These are phyloP conservation scores for Macrochelys suwanniensis DNA, from an alignment of 2,797 vertebrate species.

Conservation along the genomic window DNA sequence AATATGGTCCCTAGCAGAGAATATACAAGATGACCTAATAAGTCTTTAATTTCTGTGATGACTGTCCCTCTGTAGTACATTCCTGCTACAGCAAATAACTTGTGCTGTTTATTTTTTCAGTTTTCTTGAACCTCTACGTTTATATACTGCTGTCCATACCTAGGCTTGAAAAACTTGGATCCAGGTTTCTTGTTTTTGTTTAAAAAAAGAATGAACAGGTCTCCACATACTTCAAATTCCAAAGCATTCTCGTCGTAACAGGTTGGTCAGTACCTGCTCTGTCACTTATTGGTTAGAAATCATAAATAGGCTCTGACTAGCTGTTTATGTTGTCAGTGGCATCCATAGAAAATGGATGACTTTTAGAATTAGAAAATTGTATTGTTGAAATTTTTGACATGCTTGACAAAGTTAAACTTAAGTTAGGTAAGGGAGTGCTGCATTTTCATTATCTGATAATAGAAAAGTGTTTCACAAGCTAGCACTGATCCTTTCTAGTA, in stretches of 20 bases:
- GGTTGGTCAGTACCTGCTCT: background rate
- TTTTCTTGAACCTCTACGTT: background rate
- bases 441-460: accelerated
- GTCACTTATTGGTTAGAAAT: background rate
- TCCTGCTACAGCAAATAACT: background rate
- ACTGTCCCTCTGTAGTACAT: background rate
- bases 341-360: background rate
- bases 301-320: background rate
- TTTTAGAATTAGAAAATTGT: background rate
- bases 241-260: too few relatives aligned
- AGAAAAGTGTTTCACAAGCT: background rate
- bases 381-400: background rate
- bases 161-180: background rate
- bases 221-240: background rate
- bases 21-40: background rate
- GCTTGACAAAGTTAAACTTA: background rate
- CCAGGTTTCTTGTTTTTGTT: background rate
- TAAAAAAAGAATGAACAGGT: background rate
- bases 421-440: background rate
- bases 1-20: background rate
- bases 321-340: background rate
- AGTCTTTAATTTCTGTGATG: background rate
- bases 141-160: background rate
- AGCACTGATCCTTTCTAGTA: background rate
- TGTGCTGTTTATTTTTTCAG: background rate